These are phyloP conservation scores for Drosophila kanapiae DNA, from an alignment of 1,140 invertebrate genomes.

Conservation along the genomic window DNA sequence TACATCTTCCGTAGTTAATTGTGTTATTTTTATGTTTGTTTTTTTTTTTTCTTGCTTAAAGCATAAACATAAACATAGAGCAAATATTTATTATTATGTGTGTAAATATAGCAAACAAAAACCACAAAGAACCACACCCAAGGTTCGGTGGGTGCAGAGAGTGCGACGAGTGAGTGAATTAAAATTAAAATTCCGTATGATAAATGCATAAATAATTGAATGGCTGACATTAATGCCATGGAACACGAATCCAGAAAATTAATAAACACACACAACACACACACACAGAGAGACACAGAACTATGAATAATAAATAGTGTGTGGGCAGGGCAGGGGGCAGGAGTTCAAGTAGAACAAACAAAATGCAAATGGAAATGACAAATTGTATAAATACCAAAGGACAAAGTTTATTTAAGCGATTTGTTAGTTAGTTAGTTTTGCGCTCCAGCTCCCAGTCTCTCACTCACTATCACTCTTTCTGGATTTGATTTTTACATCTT, in stretches of 20 bases:
- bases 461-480: not conserved
- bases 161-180: slow-evolving; percentile 17
- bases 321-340: slow-evolving; percentile 14
- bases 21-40: slow-evolving; percentile 3
- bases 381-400: slow-evolving; percentile 66
- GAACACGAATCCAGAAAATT: slow-evolving; percentile 59
- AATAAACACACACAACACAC: slow-evolving; percentile 59
- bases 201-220: slow-evolving; percentile 71
- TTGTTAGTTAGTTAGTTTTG: slow-evolving; percentile 60
- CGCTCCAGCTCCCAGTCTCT: not conserved
- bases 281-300: slow-evolving; percentile 30
- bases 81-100: slow-evolving; percentile 69
- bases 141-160: not conserved
- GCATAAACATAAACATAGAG: slow-evolving; percentile 37
- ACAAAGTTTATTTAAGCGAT: slow-evolving; percentile 82
- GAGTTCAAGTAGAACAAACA: slow-evolving; percentile 45
- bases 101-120: slow-evolving; percentile 53
- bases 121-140: slow-evolving; percentile 15
- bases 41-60: slow-evolving; percentile 6
- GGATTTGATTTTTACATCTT: not conserved
- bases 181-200: slow-evolving; percentile 60
- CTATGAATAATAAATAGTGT: slow-evolving; percentile 73
- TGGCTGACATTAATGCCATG: slow-evolving; percentile 50
- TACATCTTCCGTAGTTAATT: slow-evolving; percentile 12
- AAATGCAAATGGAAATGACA: slow-evolving; percentile 73